Percentiles rank a stretch among this genome's conserved stretches.
Conservation (phyloP, 1,140 invertebrate species). For the Hylaeus anthracinus region DNA sequence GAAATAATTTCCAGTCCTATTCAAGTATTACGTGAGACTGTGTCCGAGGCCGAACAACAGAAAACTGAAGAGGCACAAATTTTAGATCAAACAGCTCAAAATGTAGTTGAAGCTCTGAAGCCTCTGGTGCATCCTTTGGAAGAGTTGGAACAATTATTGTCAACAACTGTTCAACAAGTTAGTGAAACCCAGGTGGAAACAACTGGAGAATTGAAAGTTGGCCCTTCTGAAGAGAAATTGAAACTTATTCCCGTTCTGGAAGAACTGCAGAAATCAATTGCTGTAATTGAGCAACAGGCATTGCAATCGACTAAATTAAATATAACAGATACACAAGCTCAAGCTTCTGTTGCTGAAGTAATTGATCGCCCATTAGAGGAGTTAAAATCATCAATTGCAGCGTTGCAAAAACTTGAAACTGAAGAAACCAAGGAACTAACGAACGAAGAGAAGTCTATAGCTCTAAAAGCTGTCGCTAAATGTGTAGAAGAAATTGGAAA, state of each 20-base stretch:
- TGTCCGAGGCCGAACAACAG: neutral
- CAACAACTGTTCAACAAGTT: neutral
- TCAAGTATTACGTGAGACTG: neutral
- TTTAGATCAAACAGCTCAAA: neutral
- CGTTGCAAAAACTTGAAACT: neutral
- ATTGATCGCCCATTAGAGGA: slow-evolving; percentile 38
- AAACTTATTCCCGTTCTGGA: slow-evolving; percentile 11
- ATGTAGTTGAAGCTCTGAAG: neutral
- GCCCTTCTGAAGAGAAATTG: neutral
- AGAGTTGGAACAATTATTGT: slow-evolving; percentile 4
- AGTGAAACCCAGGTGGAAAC: neutral
- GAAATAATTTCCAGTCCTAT: neutral
- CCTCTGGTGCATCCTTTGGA: slow-evolving; percentile 16
- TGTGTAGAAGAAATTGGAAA: slow-evolving; percentile 41
- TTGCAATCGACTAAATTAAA: neutral
- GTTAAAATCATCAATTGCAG: slow-evolving; percentile 32
- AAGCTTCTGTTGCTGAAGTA: neutral
- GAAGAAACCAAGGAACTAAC: neutral
- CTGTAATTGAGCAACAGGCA: neutral
- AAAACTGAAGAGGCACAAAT: neutral
- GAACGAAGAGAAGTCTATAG: neutral
- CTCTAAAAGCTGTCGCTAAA: slow-evolving; percentile 34
- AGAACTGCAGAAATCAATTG: slow-evolving; percentile 28
- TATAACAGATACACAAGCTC: neutral
- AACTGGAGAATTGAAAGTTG: neutral